Percentiles rank a stretch among this genome's conserved stretches.
These are phyloP conservation scores for Tribolium madens DNA, from an alignment of 1,140 invertebrate genomes.

Conservation along the genomic window DNA sequence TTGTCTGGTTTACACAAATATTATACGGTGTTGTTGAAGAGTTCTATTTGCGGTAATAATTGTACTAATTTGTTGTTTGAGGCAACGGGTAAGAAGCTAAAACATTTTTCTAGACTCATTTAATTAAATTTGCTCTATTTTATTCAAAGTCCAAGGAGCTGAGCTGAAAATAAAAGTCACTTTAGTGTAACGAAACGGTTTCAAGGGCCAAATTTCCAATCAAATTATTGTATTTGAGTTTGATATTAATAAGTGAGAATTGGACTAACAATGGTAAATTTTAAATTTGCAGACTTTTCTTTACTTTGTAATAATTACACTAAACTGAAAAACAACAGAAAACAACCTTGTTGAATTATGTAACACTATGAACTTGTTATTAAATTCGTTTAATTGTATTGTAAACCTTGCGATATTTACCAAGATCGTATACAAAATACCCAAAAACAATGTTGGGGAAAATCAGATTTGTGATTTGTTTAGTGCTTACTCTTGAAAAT, in stretches of 20 bases:
- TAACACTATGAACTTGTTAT: neutral
- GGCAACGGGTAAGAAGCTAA: neutral
- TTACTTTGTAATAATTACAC: constrained; percentile 8
- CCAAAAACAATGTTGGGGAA: neutral
- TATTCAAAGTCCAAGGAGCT: no score
- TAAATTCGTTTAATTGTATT: neutral
- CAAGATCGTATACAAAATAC: neutral
- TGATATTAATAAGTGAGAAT: neutral
- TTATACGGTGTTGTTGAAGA: constrained; percentile 13
- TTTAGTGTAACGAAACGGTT: no score
- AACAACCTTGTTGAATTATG: constrained; percentile 7
- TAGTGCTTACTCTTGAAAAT: neutral
- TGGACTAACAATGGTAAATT: constrained; percentile 5
- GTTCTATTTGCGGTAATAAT: constrained; percentile 11
- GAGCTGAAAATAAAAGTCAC: no score
- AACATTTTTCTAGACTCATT: no score
- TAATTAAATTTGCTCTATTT: no score
- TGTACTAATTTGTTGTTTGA: constrained; percentile 20
- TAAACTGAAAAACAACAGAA: neutral
- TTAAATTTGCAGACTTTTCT: neutral
- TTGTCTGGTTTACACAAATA: constrained; percentile 29
- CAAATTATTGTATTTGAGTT: constrained; percentile 17
- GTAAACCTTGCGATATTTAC: no score
- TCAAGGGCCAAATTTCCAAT: no score
- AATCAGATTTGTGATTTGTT: neutral